These are phyloP conservation scores for Heliconius erato DNA, from an alignment of 2,888 invertebrate species.

Conservation along the genomic window DNA sequence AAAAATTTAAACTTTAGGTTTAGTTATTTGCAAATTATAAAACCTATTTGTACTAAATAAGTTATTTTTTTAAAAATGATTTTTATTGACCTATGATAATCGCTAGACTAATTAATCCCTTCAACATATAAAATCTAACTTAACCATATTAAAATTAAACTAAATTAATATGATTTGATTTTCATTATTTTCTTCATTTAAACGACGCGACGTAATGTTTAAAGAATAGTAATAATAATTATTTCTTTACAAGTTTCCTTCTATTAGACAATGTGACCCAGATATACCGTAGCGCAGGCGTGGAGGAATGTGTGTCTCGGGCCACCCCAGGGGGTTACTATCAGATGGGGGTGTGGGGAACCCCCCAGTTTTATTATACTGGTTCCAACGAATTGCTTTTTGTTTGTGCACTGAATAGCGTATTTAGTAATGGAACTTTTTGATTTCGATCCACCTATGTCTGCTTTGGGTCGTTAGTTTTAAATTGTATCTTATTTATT, in stretches of 20 bases:
- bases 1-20: background rate
- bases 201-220: background rate
- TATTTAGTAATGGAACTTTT: slow-evolving; percentile 53
- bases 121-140: background rate
- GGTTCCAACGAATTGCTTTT: slow-evolving; percentile 65
- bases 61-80: background rate
- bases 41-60: background rate
- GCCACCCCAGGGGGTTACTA: slow-evolving; percentile 66
- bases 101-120: background rate
- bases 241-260: slow-evolving; percentile 43
- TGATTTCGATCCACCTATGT: slow-evolving; percentile 49
- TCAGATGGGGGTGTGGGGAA: slow-evolving; percentile 59
- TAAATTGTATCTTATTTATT: slow-evolving; percentile 32
- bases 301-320: slow-evolving; percentile 77
- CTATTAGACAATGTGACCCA: slow-evolving; percentile 76
- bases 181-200: background rate
- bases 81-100: background rate
- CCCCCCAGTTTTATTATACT: slow-evolving; percentile 62
- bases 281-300: slow-evolving; percentile 75
- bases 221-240: background rate
- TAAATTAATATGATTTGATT: no score
- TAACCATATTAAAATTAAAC: no score
- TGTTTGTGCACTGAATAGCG: slow-evolving; percentile 59
- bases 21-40: background rate
- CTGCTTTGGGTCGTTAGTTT: slow-evolving; percentile 43